Evolutionary conservation across 2,797 vertebrate species (phyloP).

Genomic region (Scyliorhinus canicula): DNA sequence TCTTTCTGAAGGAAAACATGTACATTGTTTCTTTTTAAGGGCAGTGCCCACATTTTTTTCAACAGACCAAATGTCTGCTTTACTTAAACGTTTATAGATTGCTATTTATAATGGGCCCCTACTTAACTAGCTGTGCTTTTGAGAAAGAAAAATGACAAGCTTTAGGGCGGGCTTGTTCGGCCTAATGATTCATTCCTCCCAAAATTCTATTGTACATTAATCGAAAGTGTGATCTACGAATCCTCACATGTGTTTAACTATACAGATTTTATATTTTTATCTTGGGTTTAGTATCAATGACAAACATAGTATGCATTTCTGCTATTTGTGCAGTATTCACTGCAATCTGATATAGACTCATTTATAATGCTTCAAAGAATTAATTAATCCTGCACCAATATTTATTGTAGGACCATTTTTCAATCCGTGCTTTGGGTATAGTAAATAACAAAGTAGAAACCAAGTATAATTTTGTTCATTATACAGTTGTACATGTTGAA

Average conservation of each 20-base stretch:
- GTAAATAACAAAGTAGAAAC: background rate
- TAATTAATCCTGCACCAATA: background rate
- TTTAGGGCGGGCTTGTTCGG: background rate
- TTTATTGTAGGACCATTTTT: background rate
- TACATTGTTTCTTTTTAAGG: background rate
- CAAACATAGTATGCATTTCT: background rate
- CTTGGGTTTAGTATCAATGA: background rate
- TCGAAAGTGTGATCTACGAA: background rate
- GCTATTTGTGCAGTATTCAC: background rate
- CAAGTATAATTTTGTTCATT: background rate
- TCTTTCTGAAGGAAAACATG: constrained; percentile 5
- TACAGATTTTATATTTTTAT: background rate
- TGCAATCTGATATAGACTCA: background rate
- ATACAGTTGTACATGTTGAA: background rate
- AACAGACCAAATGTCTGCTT: background rate
- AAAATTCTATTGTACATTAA: background rate
- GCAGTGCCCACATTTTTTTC: background rate
- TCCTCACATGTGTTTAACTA: background rate
- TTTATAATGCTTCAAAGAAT: background rate
- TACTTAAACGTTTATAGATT: background rate
- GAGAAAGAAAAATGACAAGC: too few species aligned
- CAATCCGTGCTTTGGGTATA: background rate
- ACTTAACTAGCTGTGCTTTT: background rate
- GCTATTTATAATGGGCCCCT: background rate
- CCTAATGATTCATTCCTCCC: background rate